Conservation (phyloP, 1,140 invertebrate genomes). For the Araneus ventricosus region DNA sequence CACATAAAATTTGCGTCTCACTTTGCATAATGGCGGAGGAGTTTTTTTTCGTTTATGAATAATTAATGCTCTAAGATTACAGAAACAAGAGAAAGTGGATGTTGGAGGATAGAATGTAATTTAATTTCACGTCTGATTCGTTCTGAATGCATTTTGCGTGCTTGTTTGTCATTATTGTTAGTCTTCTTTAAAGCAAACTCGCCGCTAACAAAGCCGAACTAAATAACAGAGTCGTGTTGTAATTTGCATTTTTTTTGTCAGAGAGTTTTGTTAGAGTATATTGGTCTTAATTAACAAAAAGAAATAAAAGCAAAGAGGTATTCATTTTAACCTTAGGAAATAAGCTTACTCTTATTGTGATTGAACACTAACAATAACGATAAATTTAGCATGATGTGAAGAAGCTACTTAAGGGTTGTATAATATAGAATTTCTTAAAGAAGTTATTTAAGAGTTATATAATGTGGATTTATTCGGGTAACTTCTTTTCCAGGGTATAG, state of each 20-base stretch:
- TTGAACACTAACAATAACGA: too few species aligned
- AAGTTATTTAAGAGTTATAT: too few species aligned
- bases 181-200: not conserved
- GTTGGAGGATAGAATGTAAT: not conserved
- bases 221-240: not conserved
- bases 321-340: too few species aligned
- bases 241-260: not conserved
- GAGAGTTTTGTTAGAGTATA: not conserved
- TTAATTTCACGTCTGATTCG: not conserved
- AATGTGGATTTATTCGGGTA: too few species aligned
- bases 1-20: not conserved
- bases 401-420: too few species aligned
- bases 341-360: too few species aligned
- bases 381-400: too few species aligned
- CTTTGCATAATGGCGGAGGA: not conserved
- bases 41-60: not conserved
- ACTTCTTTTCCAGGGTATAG: too few species aligned
- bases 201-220: not conserved
- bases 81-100: not conserved
- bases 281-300: not conserved
- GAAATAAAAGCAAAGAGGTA: not conserved
- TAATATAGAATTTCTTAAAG: too few species aligned
- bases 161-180: not conserved
- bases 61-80: not conserved
- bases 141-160: not conserved